Evolutionary conservation across 2,113 vertebrate species (phyloP), one percentile per base, ranked within the genome.

Genomic region (Paraplagusia blochii): DNA sequence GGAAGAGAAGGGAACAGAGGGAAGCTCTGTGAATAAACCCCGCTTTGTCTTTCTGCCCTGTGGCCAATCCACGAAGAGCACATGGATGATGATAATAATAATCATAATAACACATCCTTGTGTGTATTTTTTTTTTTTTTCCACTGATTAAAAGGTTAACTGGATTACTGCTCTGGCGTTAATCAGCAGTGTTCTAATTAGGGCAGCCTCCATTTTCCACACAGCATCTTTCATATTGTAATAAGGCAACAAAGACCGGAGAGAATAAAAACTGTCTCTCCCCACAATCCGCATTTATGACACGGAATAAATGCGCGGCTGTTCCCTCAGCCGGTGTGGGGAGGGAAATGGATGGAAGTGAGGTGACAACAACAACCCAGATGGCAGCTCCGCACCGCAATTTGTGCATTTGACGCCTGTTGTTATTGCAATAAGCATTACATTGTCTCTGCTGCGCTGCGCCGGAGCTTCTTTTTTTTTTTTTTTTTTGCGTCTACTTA

Each of bases 1-100:
- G n/a, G 89, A 92, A 93, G 11, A 94, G 89, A 92, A 93, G 11
- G 12, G 11, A 40, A 11, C 87, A 79, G 80, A 87, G 89, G 66
- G 71, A 60, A 29, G 55, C 57, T 63, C 56, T 82, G 71, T 58
- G 69, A 72, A 71, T 71, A 66, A 83, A 80, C 74, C 70, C 22
- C 73, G 40, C 67, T 63, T 69, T 66, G 72, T 62, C 66, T 84
- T 65, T 33, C 35, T 74, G 65, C 71, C 29, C 71, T 72, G 61
- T 72, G 63, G 33, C 38, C 75, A 81, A 83, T 52, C 56, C 70
- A 77, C 70, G 58, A 61, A 76, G 66, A 60, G 43, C 14, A 54
- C 68, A 77, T 53, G 64, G 66, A 11, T 40, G 9, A 39, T 39
- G 9, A 39, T 39, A 9, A 39, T 12, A 9, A 39, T 39, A 9